Conservation (phyloP, 2,888 invertebrate species). For the Tipula unca region DNA sequence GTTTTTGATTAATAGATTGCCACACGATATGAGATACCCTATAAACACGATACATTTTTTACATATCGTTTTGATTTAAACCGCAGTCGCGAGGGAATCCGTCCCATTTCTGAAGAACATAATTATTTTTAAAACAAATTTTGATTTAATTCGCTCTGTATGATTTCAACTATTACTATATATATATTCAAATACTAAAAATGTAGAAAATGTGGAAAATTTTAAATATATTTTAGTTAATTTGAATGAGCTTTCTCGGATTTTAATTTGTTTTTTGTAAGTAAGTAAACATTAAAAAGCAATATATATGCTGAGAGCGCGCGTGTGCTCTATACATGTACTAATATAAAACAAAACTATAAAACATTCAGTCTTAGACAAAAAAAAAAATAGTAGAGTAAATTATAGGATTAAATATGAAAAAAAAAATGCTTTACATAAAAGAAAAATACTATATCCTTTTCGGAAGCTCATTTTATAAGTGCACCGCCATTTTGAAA, state of each 20-base stretch:
- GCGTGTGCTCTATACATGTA: background rate
- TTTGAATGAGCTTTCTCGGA: slow-evolving; percentile 8
- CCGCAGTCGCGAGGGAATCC: background rate
- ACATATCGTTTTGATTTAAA: background rate
- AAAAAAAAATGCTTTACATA: background rate
- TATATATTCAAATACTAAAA: slow-evolving; percentile 14
- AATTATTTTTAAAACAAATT: background rate
- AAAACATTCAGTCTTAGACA: background rate
- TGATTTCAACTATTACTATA: no score
- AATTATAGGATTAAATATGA: background rate
- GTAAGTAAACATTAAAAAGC: background rate
- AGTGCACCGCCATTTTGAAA: background rate
- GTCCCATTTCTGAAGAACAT: background rate
- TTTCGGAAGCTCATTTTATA: background rate
- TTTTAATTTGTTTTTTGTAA: background rate
- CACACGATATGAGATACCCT: background rate
- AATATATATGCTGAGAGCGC: background rate
- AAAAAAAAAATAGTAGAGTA: background rate
- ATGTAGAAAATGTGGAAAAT: slow-evolving; percentile 8
- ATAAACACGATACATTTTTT: background rate
- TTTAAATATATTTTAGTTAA: background rate
- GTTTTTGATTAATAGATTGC: background rate
- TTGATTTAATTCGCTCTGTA: background rate
- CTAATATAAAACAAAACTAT: background rate
- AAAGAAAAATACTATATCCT: background rate